phyloP scores from a whole-genome alignment of 2,797 vertebrate species.

The Xenentodon cancila region DNA sequence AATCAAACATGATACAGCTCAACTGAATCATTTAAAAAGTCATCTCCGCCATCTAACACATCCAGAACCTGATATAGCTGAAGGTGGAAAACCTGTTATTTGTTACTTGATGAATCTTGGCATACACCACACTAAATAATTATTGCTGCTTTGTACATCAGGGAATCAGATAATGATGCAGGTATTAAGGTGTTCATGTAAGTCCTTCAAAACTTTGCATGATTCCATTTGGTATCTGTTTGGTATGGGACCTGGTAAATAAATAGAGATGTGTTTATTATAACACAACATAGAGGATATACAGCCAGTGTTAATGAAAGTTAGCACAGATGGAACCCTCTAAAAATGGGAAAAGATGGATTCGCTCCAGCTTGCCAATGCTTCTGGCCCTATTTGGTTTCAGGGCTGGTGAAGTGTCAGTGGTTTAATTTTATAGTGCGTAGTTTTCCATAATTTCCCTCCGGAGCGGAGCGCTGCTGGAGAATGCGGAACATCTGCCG shows the following conservation, averaged over 20 bases:
- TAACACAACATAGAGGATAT: constrained; percentile 65
- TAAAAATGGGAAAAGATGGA: constrained; percentile 81
- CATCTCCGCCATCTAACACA: no score
- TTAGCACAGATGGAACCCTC: constrained; percentile 77
- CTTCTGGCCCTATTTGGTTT: constrained; percentile 78
- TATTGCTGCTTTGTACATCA: constrained; percentile 28
- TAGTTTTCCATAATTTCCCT: constrained; percentile 84
- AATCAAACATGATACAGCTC: no score
- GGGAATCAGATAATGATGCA: constrained; percentile 30
- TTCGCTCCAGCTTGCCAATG: constrained; percentile 77
- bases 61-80: no score
- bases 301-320: constrained; percentile 75
- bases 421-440: constrained; percentile 86
- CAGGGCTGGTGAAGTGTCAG: constrained; percentile 80
- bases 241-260: constrained; percentile 53
- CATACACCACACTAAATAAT: constrained; percentile 27
- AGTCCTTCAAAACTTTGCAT: constrained; percentile 31
- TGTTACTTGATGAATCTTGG: no score
- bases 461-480: constrained; percentile 75
- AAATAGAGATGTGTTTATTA: constrained; percentile 60
- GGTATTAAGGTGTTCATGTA: constrained; percentile 26
- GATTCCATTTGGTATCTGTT: constrained; percentile 26
- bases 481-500: constrained; percentile 83
- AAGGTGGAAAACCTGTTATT: no score
- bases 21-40: no score